Conservation (phyloP, 2,888 invertebrate genomes). For the Sympetrum striolatum region DNA sequence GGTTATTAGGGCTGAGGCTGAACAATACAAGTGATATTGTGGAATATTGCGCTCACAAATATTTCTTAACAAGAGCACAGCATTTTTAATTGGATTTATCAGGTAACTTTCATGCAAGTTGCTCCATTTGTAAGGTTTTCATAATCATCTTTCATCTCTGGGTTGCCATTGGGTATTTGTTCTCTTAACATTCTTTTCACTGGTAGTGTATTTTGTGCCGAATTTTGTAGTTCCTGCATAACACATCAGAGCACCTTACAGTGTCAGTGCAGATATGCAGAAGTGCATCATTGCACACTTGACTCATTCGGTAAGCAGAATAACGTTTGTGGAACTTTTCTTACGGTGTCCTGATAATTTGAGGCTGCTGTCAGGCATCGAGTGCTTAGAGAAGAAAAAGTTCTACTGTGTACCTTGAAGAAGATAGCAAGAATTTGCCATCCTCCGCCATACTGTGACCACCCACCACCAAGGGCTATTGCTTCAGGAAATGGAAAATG, state of each 20-base stretch:
- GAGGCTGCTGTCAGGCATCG: too few species aligned
- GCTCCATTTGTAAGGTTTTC: not conserved
- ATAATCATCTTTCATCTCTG: not conserved
- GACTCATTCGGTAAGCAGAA: conserved; percentile 31
- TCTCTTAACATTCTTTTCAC: not conserved
- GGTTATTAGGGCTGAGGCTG: conserved; percentile 38
- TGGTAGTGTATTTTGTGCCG: conserved; percentile 31
- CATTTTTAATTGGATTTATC: not conserved
- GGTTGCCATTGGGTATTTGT: not conserved
- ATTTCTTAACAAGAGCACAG: conserved; percentile 9
- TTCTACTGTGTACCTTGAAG: too few species aligned
- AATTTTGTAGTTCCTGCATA: conserved; percentile 39
- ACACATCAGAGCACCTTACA: conserved; percentile 33
- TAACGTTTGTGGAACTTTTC: conserved; percentile 13
- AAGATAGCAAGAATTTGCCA: not conserved
- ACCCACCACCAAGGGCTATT: not conserved
- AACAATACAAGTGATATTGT: conserved; percentile 29
- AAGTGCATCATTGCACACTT: conserved; percentile 27
- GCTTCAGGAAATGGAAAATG: not conserved
- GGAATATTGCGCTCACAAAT: conserved; percentile 30
- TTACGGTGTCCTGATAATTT: conserved; percentile 17
- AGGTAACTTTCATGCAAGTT: conserved; percentile 11
- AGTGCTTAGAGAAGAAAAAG: too few species aligned
- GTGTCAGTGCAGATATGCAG: conserved; percentile 37
- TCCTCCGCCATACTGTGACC: too few species aligned